These are phyloP conservation scores for Drosophila setosimentum DNA, from an alignment of 2,888 invertebrate genomes.

Conservation along the genomic window DNA sequence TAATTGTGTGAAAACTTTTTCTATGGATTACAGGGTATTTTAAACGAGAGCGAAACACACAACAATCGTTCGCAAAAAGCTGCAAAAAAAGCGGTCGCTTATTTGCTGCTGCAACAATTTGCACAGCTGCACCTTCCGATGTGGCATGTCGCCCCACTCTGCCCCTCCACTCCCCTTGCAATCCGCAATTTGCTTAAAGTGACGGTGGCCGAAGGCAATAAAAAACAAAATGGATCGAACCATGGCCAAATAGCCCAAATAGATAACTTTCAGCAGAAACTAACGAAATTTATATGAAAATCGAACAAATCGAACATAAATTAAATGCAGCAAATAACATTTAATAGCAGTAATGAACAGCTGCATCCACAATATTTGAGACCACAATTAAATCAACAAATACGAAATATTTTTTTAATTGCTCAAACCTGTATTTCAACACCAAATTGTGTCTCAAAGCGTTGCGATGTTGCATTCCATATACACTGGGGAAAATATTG, in stretches of 20 bases:
- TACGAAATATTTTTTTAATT: neutral
- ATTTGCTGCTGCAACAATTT: conserved; percentile 18
- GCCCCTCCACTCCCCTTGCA: neutral
- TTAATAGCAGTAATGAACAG: neutral
- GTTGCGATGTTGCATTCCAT: neutral
- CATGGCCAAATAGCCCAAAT: neutral
- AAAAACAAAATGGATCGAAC: neutral
- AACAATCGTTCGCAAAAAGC: neutral
- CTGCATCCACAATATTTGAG: neutral
- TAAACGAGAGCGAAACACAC: neutral
- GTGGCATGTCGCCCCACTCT: neutral
- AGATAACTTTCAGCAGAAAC: neutral
- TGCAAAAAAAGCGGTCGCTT: conserved; percentile 1
- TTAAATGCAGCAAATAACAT: conserved; percentile 13
- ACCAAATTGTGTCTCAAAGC: neutral
- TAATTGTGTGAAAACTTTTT: neutral
- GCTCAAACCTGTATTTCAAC: neutral
- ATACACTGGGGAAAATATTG: neutral
- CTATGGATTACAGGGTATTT: neutral
- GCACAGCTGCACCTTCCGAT: conserved; percentile 13
- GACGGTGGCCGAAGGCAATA: neutral
- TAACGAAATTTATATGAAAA: neutral
- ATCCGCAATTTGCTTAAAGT: neutral
- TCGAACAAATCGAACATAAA: conserved; percentile 1
- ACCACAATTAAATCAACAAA: neutral